Base-by-base conservation (phyloP, 2,888 invertebrate genomes). In the Tipula helvola region DNA sequence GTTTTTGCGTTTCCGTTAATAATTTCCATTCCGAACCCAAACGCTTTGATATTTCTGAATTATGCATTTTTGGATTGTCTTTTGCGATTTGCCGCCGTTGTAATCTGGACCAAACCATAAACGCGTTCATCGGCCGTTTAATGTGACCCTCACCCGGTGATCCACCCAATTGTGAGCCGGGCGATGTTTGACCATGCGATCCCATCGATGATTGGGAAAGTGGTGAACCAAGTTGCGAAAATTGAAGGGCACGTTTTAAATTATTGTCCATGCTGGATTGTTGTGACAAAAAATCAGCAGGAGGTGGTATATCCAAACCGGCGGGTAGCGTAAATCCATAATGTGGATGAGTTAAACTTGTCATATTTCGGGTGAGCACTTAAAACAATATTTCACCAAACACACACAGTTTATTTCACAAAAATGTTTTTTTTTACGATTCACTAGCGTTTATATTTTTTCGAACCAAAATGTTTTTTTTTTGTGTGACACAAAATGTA, bases 51-150 rank as follows among this genome's bases (percentile, higher is more conserved):
- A 98, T 98, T 91, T 96, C 96, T 0, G 96, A 96, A 89, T 96
- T 96, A 91, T 96, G 96, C 96, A 96, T 96, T 91, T 96, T 98
- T 89, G 98, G 98, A 90, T 98, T 98, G 89, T 98, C 97, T 91
- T 96, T 94, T 0, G 98, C 97, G 90, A 98, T 98, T 92, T 97
- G 97, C 87, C 97, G 94, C 16, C 98, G 93, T 91, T 98, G 97
- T 71, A 97, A 95, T 83, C 98, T 93, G 5, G 98, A 97, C 98
- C 98, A 98, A 12, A 92, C 98, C 98, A 98, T 98, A 92, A 98
- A 98, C 0, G 98, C 98, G 92, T 98, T 98, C 98, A 99, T 98
- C 2, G 98, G 98, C 28, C 98, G 93, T 91, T 98, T 99, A 90
- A 99, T 97, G 92, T 98, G 97, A 10, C 94, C 95, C 89, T 96